Evolutionary conservation across 92 coral and sea anemone genomes (phyloP), one percentile per base, ranked within the genome.

Genomic region (Palythoa caribaeorum): DNA sequence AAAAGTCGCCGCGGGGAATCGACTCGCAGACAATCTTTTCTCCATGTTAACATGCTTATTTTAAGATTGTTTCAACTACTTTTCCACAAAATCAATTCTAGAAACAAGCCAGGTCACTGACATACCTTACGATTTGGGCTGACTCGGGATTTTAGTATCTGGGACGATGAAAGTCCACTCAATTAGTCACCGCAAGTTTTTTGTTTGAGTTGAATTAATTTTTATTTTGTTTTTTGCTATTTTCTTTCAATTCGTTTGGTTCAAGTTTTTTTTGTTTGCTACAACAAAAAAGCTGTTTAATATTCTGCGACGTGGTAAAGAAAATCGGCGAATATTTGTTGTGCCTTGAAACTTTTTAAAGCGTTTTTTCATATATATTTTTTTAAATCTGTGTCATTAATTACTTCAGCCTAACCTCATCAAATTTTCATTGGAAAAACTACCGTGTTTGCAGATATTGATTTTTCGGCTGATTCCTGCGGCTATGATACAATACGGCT

Each of bases 371-470:
- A 36, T 15, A 19, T 28, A 40, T 28, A 38, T 80, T 80, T 44
- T 14, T 39, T 17, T 5, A 37, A 79, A 63, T 20, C 54, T 6
- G 10, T 60, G 35, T 57, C 20, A 14, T 73, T 63, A 81, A 65
- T 81, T 81, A 55, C 76, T 81, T 81, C 40, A 65, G 47, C n/a
- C 47, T 19, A n/a, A 7, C 14, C 28, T 81, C 86, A 66, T 81
- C 76, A 81, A 81, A 81, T 37, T 62, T 81, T 81, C 73, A 81
- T 81, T 15, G 15, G 55, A 44, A 66, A 81, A 47, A 44, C 2
- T 38, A 40, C 74, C 16, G 75, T 80, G 70, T 65, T 63, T 37
- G 75, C 44, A 20, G 76, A 35, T 47, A 52, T 44, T 81, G 86
- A 48, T 69, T 65, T 40, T 8, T 38, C 44, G 59, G 21, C 76